Evolutionary conservation across 1,140 invertebrate genomes (phyloP), one percentile per base, ranked within the genome.

Genomic region (Aradophagus sp.): DNA sequence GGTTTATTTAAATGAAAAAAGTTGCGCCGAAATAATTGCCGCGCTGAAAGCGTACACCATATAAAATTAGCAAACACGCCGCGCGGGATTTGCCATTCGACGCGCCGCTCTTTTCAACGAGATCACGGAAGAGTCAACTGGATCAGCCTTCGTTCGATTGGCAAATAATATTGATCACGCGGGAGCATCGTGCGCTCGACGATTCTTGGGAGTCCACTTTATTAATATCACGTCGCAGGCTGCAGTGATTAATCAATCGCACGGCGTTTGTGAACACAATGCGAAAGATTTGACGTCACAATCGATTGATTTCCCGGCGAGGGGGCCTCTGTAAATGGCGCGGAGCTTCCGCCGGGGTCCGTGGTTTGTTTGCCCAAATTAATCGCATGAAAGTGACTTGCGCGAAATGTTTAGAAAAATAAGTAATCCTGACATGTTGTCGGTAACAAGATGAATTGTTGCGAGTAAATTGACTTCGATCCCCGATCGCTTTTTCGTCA

Each of bases 1-100:
- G 4, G 20, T 23, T 8, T 8, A 8, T 5, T 8, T 8, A 23
- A 23, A 8, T 19, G 44, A 19, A 68, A 69, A 71, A 65, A 59
- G 39, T 70, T 62, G 31, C 53, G 41, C 50, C 55, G 56, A 70
- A 70, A 62, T 58, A 56, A 69, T 69, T 69, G 56, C 15, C 36
- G 16, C 44, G 44, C 13, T 20, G 35, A 41, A 41, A 55, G 38
- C 27, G 32, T 36, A 48, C 44, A 34, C 20, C 8, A 47, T 52
- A 38, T 42, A 50, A 44, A 29, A 35, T 8, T 5, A 23, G 20
- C 20, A n/a, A n/a, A n/a, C n/a, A n/a, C n/a, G n/a, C n/a, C n/a
- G n/a, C n/a, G n/a, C n/a, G n/a, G n/a, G n/a, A n/a, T n/a, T n/a
- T n/a, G n/a, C n/a, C 20, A 23, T 4, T 23, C 20, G 20, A 23